A percentile compares a stretch with the other conserved stretches of the same genome.
Conservation (phyloP, 2,888 invertebrate species). For the Napeogenes sylphis region DNA sequence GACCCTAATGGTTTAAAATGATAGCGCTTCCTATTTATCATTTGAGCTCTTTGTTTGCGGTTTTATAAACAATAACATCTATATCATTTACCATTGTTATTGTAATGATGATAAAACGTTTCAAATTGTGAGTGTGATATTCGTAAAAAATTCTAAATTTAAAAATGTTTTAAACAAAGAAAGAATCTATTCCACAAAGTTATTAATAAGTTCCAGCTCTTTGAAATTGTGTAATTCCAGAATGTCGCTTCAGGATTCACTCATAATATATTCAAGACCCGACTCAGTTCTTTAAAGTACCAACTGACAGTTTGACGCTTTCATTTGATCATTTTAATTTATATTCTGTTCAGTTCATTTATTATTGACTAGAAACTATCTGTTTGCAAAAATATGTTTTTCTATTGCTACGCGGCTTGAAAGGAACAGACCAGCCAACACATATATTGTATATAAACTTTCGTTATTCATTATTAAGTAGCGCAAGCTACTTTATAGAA, state of each 20-base stretch:
- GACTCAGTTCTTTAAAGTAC: conserved; percentile 9
- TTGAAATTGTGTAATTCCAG: conserved; percentile 3
- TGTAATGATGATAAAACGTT: background rate
- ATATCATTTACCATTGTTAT: conserved; percentile 1
- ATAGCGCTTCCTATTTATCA: conserved; percentile 22
- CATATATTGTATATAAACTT: no score
- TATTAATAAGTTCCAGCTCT: no score
- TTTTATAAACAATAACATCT: conserved; percentile 5
- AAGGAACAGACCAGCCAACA: no score
- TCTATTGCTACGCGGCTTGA: no score
- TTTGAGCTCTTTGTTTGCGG: conserved; percentile 22
- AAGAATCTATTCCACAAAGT: no score
- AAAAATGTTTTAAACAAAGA: no score
- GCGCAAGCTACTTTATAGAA: no score
- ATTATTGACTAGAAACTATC: no score
- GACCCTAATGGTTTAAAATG: conserved; percentile 25
- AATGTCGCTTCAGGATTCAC: conserved; percentile 16
- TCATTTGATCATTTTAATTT: conserved; percentile 13
- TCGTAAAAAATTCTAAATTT: no score
- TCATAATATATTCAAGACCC: conserved; percentile 20
- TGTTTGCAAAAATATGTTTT: no score
- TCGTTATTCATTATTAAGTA: no score
- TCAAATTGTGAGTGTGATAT: background rate
- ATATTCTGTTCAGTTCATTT: background rate
- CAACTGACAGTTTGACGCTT: conserved; percentile 11